Conservation (phyloP, 2,113 vertebrate species). For the Neodontobutis hainanensis region DNA sequence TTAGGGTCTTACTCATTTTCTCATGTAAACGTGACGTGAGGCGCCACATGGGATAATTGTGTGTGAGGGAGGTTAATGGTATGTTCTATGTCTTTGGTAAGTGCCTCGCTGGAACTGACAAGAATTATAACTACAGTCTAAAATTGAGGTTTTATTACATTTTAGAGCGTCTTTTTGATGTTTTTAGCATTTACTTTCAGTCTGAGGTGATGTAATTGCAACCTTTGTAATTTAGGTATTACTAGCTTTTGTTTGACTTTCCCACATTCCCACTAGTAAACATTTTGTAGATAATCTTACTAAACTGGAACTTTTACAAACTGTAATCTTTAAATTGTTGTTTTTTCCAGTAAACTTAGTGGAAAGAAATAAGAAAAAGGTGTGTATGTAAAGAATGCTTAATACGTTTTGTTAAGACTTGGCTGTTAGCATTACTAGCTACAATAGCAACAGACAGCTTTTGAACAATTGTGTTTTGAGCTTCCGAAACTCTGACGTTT, state of each 20-base stretch:
- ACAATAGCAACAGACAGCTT: too few relatives aligned
- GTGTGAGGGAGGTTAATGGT: slow-evolving; percentile 45
- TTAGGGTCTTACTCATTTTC: neutral
- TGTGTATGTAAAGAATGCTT: too few relatives aligned
- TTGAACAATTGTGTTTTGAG: too few relatives aligned
- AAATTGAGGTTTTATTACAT: neutral
- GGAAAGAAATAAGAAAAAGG: too few relatives aligned
- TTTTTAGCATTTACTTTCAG: neutral
- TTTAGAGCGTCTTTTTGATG: neutral
- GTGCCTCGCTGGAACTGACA: neutral
- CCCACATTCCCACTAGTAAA: neutral
- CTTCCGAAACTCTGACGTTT: too few relatives aligned
- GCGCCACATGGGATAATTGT: slow-evolving; percentile 40
- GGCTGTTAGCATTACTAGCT: too few relatives aligned
- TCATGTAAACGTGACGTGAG: slow-evolving; percentile 26
- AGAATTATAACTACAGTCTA: neutral
- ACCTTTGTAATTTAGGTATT: neutral
- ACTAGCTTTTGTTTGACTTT: neutral
- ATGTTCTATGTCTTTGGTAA: too few relatives aligned
- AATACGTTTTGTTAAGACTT: too few relatives aligned
- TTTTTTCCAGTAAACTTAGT: slow-evolving; percentile 11
- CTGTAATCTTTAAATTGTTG: neutral
- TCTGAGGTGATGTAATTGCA: neutral
- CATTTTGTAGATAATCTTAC: neutral
- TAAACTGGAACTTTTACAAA: neutral